Base-by-base conservation (phyloP, 2,888 invertebrate species). In the Epinotia ramella region DNA sequence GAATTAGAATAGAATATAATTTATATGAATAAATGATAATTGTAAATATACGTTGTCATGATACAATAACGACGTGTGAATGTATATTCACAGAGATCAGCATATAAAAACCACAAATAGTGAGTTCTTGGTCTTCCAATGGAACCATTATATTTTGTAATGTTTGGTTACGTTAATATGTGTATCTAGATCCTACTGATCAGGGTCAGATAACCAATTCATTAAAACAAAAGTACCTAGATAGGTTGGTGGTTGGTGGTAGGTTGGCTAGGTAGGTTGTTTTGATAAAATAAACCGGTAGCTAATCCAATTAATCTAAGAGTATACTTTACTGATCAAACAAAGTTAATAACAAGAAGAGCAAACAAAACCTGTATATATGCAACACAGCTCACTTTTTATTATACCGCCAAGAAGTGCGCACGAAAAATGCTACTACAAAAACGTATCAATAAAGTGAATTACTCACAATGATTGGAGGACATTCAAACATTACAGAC, bases 281-380 rank as follows among this genome's bases (percentile, higher is more conserved):
- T 56, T 16, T 33, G 24, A 66, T 18, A 66, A 66, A 5, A 16
- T 33, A 11, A 66, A 9, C 28, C 9, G 24, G 5, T 33, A 3
- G 66, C 24, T 69, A 28, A 75, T 75, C 70, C 53, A 75, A 75
- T 71, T 75, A 75, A 70, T 60, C 75, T 68, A 68, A 68, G 24
- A 28, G 63, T 20, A 33, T 68, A 73, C 73, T 20, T 65, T 20
- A 60, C 46, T 74, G 59, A 33, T 24, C 74, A 75, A 70, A 75
- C 70, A 65, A 40, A 33, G 59, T n/a, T 65, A 49, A 57, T 16
- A 67, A 59, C 33, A 44, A 16, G 53, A 11, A 53, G 12, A 28
- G 53, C 73, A 65, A 65, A 70, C 64, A 20, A 24, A 57, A 68
- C 13, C 18, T 24, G 2, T n/a, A 16, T 24, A 7, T 13, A n/a